These are phyloP conservation scores for Phrynocephalus forsythii DNA, from an alignment of 2,797 vertebrate genomes.

Conservation along the genomic window DNA sequence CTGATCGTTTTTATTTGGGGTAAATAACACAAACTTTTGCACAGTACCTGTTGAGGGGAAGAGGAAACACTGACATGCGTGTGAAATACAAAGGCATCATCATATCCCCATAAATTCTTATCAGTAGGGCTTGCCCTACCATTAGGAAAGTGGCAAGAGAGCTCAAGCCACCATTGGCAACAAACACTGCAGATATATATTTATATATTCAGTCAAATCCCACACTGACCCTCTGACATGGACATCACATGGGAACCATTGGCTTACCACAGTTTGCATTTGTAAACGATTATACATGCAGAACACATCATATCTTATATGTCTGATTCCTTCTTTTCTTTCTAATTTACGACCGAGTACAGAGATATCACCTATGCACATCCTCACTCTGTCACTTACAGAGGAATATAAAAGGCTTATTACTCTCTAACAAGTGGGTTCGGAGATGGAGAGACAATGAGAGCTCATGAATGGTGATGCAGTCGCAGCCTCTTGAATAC, in stretches of 20 bases:
- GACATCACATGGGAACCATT: not conserved
- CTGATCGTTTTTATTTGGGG: too few relatives aligned
- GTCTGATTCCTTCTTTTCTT: not conserved
- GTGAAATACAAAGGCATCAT: not conserved
- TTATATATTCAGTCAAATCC: not conserved
- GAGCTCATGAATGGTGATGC: conserved; percentile 43
- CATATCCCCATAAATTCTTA: not conserved
- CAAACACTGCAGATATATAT: not conserved
- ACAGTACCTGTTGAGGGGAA: too few relatives aligned
- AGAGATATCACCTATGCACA: conserved; percentile 51
- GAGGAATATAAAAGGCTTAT: conserved; percentile 25
- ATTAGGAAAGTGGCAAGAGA: too few relatives aligned
- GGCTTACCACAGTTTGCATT: not conserved
- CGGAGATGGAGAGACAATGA: conserved; percentile 28
- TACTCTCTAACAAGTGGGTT: conserved; percentile 31
- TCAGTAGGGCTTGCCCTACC: too few relatives aligned
- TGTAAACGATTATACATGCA: not conserved
- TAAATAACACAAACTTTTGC: too few relatives aligned
- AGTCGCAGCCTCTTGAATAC: conserved; percentile 45
- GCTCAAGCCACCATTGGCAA: too few relatives aligned
- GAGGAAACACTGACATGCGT: too few relatives aligned
- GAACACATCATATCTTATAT: conserved; percentile 27
- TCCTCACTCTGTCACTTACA: conserved; percentile 29
- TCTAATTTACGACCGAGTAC: conserved; percentile 26
- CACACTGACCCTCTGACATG: not conserved